Evolutionary conservation across 2,797 vertebrate genomes (phyloP).

Genomic region (Malacoctenus gilli): DNA sequence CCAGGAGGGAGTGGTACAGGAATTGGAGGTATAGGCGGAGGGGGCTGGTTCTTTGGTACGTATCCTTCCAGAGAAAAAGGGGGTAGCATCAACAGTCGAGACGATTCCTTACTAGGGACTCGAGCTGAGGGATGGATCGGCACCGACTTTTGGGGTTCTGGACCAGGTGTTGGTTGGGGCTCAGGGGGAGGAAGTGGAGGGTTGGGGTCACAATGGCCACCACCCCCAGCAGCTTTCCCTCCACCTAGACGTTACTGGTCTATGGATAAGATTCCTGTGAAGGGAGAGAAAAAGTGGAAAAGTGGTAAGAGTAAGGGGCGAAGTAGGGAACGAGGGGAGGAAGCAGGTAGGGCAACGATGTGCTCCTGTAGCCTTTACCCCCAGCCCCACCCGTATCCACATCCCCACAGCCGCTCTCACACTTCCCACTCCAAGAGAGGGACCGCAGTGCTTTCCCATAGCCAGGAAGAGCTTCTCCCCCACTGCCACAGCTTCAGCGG

Average conservation of each 20-base stretch:
- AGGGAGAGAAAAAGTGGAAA: conserved; percentile 81
- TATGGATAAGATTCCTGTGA: conserved; percentile 89
- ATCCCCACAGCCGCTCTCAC: conserved; percentile 78
- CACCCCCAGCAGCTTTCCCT: conserved; percentile 78
- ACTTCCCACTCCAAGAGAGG: conserved; percentile 79
- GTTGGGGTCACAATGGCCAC: conserved; percentile 77
- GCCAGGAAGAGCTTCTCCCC: conserved; percentile 85
- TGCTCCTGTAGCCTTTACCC: conserved; percentile 82
- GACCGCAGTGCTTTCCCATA: conserved; percentile 74
- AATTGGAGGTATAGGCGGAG: conserved; percentile 82
- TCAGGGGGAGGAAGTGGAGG: conserved; percentile 83
- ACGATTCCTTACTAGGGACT: conserved; percentile 80
- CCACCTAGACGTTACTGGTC: conserved; percentile 91
- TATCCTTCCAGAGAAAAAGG: conserved; percentile 85
- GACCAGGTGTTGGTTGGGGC: conserved; percentile 80
- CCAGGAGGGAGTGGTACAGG: conserved; percentile 65
- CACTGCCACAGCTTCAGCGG: conserved; percentile 86
- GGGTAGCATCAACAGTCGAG: conserved; percentile 84
- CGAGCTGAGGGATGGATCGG: conserved; percentile 80
- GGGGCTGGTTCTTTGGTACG: conserved; percentile 85
- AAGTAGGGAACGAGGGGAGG: conserved; percentile 69
- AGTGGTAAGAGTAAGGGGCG: conserved; percentile 71
- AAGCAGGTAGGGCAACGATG: conserved; percentile 67
- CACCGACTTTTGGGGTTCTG: conserved; percentile 81
- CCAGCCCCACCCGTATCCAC: conserved; percentile 81